Evolutionary conservation across 2,888 invertebrate genomes (phyloP).

Genomic region (Balanococcus diminutus): DNA sequence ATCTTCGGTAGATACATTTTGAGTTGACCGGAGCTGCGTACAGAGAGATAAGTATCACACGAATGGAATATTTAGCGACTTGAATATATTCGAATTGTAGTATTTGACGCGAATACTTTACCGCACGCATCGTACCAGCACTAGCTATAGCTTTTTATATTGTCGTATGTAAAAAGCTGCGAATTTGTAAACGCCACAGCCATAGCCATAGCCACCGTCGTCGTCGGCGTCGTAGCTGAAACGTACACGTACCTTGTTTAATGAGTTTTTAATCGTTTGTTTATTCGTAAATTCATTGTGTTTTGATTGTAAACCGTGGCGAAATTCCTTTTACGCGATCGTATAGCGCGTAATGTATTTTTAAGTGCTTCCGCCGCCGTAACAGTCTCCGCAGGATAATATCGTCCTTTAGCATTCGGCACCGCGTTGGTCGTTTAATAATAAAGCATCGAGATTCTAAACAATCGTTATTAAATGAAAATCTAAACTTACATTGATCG

Average conservation of each 20-base stretch:
- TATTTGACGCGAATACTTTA: background rate
- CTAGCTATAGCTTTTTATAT: background rate
- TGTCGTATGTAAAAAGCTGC: background rate
- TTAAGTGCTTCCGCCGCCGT: background rate
- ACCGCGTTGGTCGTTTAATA: no score
- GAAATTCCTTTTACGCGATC: constrained; percentile 18
- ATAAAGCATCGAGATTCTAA: no score
- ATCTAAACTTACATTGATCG: no score
- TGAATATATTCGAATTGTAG: constrained; percentile 17
- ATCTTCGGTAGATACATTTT: background rate
- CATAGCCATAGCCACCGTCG: background rate
- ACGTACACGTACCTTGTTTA: background rate
- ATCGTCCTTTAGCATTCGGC: no score
- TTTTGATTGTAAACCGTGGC: constrained; percentile 1
- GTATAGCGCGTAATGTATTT: constrained; percentile 8
- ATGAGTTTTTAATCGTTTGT: constrained; percentile 39
- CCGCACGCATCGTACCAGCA: background rate
- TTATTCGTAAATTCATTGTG: constrained; percentile 33
- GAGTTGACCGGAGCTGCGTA: background rate
- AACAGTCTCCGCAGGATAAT: background rate
- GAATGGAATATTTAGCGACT: background rate
- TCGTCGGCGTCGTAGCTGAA: background rate
- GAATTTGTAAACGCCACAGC: background rate
- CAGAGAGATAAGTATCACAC: background rate
- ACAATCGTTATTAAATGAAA: no score